These are phyloP conservation scores for Musca vetustissima DNA, from an alignment of 1,140 invertebrate genomes.

Conservation along the genomic window DNA sequence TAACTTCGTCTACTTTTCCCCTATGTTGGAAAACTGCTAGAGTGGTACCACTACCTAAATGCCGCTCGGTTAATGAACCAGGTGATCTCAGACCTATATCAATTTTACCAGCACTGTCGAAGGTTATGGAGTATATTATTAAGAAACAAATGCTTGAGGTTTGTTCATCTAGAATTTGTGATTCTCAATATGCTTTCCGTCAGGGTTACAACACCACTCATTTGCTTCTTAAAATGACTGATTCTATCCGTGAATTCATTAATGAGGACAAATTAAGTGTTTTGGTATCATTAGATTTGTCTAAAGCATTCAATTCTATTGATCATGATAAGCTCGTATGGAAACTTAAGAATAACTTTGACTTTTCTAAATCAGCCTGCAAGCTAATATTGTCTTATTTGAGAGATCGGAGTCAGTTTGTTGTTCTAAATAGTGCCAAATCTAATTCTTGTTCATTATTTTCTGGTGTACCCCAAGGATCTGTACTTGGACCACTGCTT, in stretches of 20 bases:
- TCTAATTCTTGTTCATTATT: no score
- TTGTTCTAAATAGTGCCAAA: no score
- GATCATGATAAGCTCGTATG: no score
- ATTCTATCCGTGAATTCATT: not conserved
- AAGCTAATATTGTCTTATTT: not conserved
- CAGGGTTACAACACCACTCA: not conserved
- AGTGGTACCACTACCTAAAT: not conserved
- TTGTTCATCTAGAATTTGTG: not conserved
- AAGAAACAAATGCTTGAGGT: not conserved
- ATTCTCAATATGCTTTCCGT: not conserved
- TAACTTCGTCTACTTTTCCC: not conserved
- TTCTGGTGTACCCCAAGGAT: no score
- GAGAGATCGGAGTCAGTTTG: no score
- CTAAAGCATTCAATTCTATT: not conserved
- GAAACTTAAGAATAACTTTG: not conserved
- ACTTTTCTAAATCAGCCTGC: not conserved
- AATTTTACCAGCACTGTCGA: not conserved
- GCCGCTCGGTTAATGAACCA: not conserved
- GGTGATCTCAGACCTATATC: not conserved
- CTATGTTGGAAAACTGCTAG: not conserved
- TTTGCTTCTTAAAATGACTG: not conserved
- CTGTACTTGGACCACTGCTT: no score
- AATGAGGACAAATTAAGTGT: not conserved
- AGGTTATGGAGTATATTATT: not conserved
- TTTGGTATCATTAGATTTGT: not conserved